A percentile compares a stretch with the other conserved stretches of the same genome.
Evolutionary conservation across 2,113 vertebrate genomes (phyloP).

Genomic region (Mirza zaza): DNA sequence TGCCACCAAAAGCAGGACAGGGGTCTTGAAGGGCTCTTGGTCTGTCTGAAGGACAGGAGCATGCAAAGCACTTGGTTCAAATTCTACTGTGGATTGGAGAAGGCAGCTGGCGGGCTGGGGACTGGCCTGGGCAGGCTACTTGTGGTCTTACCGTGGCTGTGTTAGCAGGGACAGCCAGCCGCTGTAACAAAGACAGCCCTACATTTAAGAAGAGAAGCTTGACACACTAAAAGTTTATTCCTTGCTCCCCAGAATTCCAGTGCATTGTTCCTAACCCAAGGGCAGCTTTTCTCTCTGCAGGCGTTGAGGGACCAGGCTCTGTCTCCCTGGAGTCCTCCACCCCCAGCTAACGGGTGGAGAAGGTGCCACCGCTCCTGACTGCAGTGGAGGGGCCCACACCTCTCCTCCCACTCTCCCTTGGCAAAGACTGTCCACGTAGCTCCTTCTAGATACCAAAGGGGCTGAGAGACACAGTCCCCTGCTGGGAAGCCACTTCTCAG

Average conservation of each 20-base stretch:
- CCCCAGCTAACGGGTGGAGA: neutral
- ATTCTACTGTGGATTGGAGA: neutral
- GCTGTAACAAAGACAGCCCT: neutral
- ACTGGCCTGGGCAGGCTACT: too few species aligned
- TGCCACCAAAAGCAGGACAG: neutral
- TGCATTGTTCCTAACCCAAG: neutral
- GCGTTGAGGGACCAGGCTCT: neutral
- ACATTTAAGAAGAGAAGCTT: neutral
- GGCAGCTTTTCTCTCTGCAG: neutral
- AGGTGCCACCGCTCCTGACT: neutral
- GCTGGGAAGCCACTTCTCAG: neutral
- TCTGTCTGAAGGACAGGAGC: neutral
- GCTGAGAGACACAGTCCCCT: neutral
- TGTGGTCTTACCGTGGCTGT: neutral
- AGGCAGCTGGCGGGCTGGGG: too few species aligned
- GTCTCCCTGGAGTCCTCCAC: neutral
- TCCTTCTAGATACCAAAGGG: neutral
- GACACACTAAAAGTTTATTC: neutral
- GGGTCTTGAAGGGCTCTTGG: neutral
- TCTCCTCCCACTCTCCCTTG: neutral
- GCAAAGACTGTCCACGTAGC: neutral
- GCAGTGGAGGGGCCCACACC: neutral
- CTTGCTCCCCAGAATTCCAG: too few species aligned
- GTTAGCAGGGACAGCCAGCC: neutral
- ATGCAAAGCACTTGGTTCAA: neutral